Percentiles rank a stretch among this genome's conserved stretches.
Conservation (phyloP, 2,113 vertebrate genomes). For the Struthio camelus region DNA sequence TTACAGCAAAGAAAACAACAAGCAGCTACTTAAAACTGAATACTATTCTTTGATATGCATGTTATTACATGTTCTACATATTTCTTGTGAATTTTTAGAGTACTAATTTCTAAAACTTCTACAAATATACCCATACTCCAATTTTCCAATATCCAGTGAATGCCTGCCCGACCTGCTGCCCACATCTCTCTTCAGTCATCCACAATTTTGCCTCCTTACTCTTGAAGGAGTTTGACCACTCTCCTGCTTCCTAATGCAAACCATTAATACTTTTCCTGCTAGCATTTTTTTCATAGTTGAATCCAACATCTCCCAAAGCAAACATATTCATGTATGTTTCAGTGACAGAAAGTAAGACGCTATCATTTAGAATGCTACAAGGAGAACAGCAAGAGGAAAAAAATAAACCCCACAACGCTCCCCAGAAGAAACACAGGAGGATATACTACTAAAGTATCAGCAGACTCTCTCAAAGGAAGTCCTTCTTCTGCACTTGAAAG, state of each 20-base stretch:
- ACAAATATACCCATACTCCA: not conserved
- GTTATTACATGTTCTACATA: not conserved
- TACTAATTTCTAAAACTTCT: not conserved
- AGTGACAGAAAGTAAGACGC: not conserved
- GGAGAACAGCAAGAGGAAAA: not conserved
- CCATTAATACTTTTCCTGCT: not conserved
- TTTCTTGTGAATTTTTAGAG: not conserved
- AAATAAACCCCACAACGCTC: not conserved
- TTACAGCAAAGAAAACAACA: not conserved
- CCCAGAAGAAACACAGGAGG: not conserved
- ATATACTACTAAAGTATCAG: not conserved
- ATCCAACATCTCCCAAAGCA: not conserved
- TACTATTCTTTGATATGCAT: not conserved
- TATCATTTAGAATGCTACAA: not conserved
- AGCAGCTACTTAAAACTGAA: not conserved
- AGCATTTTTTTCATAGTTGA: not conserved
- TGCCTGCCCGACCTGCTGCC: not conserved
- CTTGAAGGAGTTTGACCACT: not conserved
- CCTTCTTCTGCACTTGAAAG: not conserved
- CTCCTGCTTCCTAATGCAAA: not conserved
- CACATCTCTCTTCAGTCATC: not conserved
- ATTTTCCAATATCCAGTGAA: not conserved
- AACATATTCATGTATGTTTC: not conserved
- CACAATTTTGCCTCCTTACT: not conserved
- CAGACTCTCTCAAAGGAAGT: constrained; percentile 6